Percentiles rank a stretch among this genome's conserved stretches.
Evolutionary conservation across 2,888 invertebrate species (phyloP).

Genomic region (Caenorhabditis uteleia): DNA sequence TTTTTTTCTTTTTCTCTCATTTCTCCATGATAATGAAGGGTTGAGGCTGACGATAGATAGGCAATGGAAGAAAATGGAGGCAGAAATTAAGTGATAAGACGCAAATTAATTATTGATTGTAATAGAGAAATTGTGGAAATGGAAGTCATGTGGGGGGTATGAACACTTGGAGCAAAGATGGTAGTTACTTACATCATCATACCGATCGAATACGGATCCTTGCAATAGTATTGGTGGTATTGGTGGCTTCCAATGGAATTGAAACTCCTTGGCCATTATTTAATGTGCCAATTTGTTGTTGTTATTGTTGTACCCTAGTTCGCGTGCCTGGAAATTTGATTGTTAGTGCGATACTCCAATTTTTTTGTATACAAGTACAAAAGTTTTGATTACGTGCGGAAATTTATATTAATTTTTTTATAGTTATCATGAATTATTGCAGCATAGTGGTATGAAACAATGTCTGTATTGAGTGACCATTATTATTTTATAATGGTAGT

Average conservation of each 20-base stretch:
- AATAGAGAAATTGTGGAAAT: neutral
- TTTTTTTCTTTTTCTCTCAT: no score
- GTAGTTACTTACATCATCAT: slow-evolving; percentile 81
- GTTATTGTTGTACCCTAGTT: no score
- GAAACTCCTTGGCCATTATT: slow-evolving; percentile 93
- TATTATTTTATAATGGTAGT: no score
- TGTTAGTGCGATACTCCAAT: no score
- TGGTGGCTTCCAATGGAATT: slow-evolving; percentile 96
- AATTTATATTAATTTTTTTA: no score
- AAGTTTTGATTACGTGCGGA: no score
- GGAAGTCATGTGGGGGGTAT: no score
- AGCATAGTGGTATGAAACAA: no score
- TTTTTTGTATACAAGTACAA: no score
- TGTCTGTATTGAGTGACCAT: no score
- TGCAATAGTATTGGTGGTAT: slow-evolving; percentile 85
- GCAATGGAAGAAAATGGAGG: neutral
- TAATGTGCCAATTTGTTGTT: neutral
- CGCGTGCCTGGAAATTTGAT: no score
- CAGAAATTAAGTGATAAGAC: neutral
- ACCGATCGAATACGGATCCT: slow-evolving; percentile 92
- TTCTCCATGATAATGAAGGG: neutral
- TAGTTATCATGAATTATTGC: no score
- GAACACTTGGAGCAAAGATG: neutral
- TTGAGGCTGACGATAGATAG: neutral
- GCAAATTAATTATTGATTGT: neutral